Evolutionary conservation across 1,140 invertebrate genomes (phyloP).

Genomic region (Thaumatotibia leucotreta): DNA sequence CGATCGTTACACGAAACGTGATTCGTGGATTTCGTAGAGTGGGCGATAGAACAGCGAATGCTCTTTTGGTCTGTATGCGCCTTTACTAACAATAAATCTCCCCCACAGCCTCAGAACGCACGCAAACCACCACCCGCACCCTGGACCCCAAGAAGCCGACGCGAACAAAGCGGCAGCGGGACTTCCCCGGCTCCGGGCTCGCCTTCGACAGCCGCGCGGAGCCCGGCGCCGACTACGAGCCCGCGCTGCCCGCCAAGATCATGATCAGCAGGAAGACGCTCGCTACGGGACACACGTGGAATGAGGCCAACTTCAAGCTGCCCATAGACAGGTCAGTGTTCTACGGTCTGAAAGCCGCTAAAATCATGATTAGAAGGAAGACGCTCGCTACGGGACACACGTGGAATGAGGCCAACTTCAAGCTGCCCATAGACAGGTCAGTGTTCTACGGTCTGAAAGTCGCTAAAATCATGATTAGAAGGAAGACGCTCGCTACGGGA

Average conservation of each 20-base stretch:
- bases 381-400: no score
- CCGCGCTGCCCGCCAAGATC: slow-evolving; percentile 57
- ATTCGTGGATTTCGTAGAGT: no score
- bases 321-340: slow-evolving; percentile 57
- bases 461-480: no score
- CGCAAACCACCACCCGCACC: slow-evolving; percentile 40
- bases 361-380: no score
- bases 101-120: slow-evolving; percentile 50
- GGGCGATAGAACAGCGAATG: no score
- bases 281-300: slow-evolving; percentile 67
- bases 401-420: no score
- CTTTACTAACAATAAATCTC: neutral
- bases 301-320: slow-evolving; percentile 66
- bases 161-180: slow-evolving; percentile 53
- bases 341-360: neutral
- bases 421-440: no score
- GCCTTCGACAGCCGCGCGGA: slow-evolving; percentile 45
- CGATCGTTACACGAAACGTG: no score
- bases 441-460: no score
- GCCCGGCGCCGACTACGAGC: slow-evolving; percentile 51
- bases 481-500: no score
- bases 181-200: slow-evolving; percentile 56
- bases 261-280: slow-evolving; percentile 69
- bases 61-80: no score
- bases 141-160: slow-evolving; percentile 39